Base-by-base conservation (phyloP, 53 echinoderm and acorn worm species). In the Zoroaster sp. region DNA sequence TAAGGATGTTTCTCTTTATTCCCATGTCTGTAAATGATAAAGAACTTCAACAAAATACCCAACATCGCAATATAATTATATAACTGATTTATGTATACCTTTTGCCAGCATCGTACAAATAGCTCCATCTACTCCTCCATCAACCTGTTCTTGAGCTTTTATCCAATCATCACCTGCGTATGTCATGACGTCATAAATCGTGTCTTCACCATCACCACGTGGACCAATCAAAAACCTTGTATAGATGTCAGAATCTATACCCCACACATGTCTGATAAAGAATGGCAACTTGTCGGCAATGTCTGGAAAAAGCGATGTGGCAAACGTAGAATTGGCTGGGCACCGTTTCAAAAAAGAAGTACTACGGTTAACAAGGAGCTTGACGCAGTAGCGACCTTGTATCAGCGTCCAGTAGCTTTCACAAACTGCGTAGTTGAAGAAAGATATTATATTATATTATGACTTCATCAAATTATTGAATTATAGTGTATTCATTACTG, bases 31-130 rank as follows among this genome's bases (percentile, higher is more conserved):
- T n/a, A n/a, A n/a, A n/a, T n/a, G n/a, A n/a, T n/a, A n/a, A n/a
- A n/a, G n/a, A n/a, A n/a, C n/a, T n/a, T n/a, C n/a, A n/a, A n/a
- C n/a, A n/a, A n/a, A n/a, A n/a, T n/a, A n/a, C n/a, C n/a, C n/a
- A n/a, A n/a, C n/a, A n/a, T n/a, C n/a, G n/a, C n/a, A n/a, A n/a
- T n/a, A n/a, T n/a, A n/a, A n/a, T n/a, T n/a, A n/a, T n/a, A n/a
- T n/a, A n/a, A n/a, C n/a, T n/a, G n/a, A n/a, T n/a, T n/a, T n/a
- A n/a, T n/a, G n/a, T 28, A 1, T 87, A 92, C 92, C 88, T 82
- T 46, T 45, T 4, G 66, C 75, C 25, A 69, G 20, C 40, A 35
- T 76, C 20, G 88, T 91, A 65, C 93, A 93, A 70, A 93, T 73
- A 0, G 77, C 91, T 5, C 93, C 93, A 32, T 90, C 83, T 4